These are phyloP conservation scores for Acronicta psi DNA, from an alignment of 2,888 invertebrate genomes.

Conservation along the genomic window DNA sequence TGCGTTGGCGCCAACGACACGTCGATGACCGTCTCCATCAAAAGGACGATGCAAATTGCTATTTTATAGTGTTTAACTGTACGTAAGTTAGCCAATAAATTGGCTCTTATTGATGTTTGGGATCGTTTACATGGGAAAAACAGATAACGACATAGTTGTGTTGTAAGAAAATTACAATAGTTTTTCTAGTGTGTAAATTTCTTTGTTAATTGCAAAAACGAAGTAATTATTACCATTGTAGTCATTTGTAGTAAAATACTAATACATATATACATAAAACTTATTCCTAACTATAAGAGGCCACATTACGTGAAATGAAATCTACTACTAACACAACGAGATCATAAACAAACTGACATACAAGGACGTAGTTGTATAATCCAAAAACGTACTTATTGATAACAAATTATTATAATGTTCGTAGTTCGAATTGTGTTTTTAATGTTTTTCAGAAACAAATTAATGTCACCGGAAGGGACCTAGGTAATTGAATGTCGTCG, in stretches of 20 bases:
- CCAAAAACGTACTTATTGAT: constrained; percentile 17
- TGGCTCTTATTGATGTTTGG: constrained; percentile 48
- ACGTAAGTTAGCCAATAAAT: constrained; percentile 55
- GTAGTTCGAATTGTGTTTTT: not conserved
- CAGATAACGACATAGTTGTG: constrained; percentile 26
- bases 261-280: too few species aligned
- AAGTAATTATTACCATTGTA: too few species aligned
- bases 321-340: too few species aligned
- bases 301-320: too few species aligned
- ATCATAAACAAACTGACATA: too few species aligned
- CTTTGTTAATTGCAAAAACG: too few species aligned
- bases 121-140: constrained; percentile 37
- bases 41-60: constrained; percentile 53
- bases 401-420: too few species aligned
- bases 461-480: constrained; percentile 2
- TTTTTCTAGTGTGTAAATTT: too few species aligned
- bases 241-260: too few species aligned
- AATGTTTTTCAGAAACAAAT: constrained; percentile 9
- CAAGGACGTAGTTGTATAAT: too few species aligned
- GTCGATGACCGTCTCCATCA: constrained; percentile 46
- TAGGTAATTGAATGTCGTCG: constrained; percentile 12
- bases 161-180: constrained; percentile 24
- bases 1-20: constrained; percentile 55
- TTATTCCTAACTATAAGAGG: too few species aligned
- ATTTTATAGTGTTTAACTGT: constrained; percentile 54